Percentiles rank a stretch among this genome's conserved stretches.
Evolutionary conservation across 1,140 invertebrate species (phyloP).

Genomic region (Brachionus asplanchnoidis): DNA sequence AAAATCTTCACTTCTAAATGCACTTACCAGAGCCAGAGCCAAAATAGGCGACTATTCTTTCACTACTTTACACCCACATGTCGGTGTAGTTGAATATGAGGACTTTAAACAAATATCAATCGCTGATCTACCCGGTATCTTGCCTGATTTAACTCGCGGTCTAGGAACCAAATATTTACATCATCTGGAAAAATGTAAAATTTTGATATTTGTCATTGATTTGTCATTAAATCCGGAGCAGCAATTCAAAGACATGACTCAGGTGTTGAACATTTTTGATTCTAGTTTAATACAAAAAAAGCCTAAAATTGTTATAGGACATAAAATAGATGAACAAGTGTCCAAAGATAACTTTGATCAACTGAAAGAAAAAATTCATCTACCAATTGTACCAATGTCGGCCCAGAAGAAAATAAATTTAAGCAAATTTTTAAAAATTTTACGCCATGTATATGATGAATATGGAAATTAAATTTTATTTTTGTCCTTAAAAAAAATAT

Average conservation of each 20-base stretch:
- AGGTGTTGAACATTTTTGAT: not conserved
- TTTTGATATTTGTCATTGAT: conserved; percentile 22
- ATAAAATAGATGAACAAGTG: conserved; percentile 2
- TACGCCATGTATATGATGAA: conserved; percentile 6
- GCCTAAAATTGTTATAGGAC: not conserved
- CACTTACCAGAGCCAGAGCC: conserved; percentile 81
- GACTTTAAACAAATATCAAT: conserved; percentile 59
- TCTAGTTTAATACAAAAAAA: not conserved
- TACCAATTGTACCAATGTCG: conserved; percentile 23
- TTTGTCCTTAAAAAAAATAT: not conserved
- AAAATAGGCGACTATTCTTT: conserved; percentile 93
- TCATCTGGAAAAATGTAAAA: conserved; percentile 36
- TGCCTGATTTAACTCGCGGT: conserved; percentile 32
- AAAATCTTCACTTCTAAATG: conserved; percentile 84
- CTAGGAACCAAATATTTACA: conserved; percentile 31
- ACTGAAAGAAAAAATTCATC: not conserved
- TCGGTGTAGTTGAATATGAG: conserved; percentile 87
- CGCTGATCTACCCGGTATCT: conserved; percentile 30
- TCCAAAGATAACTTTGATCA: not conserved
- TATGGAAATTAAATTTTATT: not conserved
- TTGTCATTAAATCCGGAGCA: not conserved
- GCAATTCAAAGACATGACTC: not conserved
- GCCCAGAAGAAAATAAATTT: conserved; percentile 35
- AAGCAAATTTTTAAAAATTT: conserved; percentile 31
- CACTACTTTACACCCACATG: conserved; percentile 83